These are phyloP conservation scores for Hypocryptadius cinnamomeus DNA, from an alignment of 2,113 vertebrate species.

Conservation along the genomic window DNA sequence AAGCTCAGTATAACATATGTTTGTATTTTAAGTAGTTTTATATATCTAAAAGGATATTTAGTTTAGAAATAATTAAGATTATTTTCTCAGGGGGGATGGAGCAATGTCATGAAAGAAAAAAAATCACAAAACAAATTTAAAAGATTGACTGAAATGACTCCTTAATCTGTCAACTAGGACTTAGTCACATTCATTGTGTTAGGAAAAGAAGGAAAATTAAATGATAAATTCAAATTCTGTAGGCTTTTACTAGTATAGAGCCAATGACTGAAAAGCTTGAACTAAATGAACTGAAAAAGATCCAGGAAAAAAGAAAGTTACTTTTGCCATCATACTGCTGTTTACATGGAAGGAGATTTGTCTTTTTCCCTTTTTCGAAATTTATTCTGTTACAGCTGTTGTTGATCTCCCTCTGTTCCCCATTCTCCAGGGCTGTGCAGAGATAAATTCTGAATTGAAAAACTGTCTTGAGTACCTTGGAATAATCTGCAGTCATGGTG, in stretches of 20 bases:
- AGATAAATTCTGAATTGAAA: not conserved
- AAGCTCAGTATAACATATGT: conserved; percentile 3
- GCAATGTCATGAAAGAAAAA: not conserved
- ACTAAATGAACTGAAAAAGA: not conserved
- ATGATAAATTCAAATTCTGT: not conserved
- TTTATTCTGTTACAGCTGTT: not conserved
- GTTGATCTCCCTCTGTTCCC: not conserved
- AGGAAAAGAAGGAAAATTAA: not conserved
- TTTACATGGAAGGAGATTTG: not conserved
- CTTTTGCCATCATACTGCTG: not conserved
- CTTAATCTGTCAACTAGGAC: not conserved
- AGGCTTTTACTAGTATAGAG: not conserved
- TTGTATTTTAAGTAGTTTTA: not conserved
- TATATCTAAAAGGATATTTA: not conserved
- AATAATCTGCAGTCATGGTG: not conserved
- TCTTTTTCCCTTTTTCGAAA: not conserved
- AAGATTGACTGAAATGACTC: not conserved
- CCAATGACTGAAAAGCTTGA: not conserved
- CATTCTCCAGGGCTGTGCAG: not conserved
- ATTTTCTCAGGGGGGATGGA: not conserved
- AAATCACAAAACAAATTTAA: not conserved
- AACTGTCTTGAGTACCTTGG: not conserved
- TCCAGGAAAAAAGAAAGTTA: not conserved
- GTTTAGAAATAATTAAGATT: not conserved
- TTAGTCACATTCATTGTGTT: not conserved